These are phyloP conservation scores for Falcunculus frontatus DNA, from an alignment of 2,113 vertebrate genomes.

Conservation along the genomic window DNA sequence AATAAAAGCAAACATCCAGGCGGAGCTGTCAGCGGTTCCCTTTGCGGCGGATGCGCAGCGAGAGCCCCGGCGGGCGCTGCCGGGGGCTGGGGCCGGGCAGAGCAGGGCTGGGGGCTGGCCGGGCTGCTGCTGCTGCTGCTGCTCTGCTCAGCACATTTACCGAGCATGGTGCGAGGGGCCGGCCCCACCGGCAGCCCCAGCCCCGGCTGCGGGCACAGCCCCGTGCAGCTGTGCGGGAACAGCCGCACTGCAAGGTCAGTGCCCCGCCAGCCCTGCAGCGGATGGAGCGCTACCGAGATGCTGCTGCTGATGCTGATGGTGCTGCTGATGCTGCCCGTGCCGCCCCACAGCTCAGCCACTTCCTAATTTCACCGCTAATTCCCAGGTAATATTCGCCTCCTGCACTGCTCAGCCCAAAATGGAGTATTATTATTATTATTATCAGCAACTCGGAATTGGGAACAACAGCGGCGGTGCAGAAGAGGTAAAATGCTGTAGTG, in stretches of 20 bases:
- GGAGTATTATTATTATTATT: background rate
- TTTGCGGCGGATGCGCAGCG: slow-evolving; percentile 18
- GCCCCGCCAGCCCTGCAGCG: slow-evolving; percentile 33
- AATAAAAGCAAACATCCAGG: slow-evolving; percentile 2
- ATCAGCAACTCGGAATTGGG: background rate
- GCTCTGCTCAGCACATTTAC: slow-evolving; percentile 59
- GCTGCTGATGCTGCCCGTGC: background rate
- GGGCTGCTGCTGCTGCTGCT: background rate
- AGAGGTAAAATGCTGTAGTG: background rate
- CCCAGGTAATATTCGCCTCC: background rate
- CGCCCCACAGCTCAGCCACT: background rate
- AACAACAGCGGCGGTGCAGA: background rate
- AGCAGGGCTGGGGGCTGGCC: background rate
- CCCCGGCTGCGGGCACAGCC: background rate
- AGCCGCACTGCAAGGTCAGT: slow-evolving; percentile 73
- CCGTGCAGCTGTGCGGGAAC: background rate
- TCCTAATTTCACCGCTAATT: background rate
- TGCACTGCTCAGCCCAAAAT: background rate
- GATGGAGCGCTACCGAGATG: background rate
- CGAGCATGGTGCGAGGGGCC: slow-evolving; percentile 56
- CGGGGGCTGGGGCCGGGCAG: slow-evolving; percentile 5
- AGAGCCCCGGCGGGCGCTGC: background rate
- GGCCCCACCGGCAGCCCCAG: background rate
- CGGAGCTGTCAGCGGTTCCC: background rate
- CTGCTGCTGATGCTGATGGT: background rate